These are phyloP conservation scores for Platypus cylindrus DNA, from an alignment of 2,888 invertebrate species.

Conservation along the genomic window DNA sequence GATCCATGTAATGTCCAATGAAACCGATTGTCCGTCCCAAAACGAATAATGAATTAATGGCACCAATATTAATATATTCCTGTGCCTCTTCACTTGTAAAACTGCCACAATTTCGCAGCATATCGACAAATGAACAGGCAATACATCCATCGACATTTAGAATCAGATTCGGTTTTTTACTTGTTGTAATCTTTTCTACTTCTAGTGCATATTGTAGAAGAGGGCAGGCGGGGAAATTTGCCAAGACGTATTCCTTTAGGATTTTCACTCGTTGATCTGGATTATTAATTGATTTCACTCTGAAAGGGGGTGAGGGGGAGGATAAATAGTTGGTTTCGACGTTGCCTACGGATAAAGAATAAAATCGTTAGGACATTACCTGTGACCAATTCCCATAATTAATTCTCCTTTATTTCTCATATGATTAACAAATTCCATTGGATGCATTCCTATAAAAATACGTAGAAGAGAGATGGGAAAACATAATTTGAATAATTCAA, in stretches of 20 bases:
- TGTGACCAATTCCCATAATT: slow-evolving; percentile 98
- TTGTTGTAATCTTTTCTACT: slow-evolving; percentile 97
- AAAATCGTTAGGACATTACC: slow-evolving; percentile 25
- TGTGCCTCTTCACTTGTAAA: slow-evolving; percentile 96
- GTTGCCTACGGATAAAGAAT: too few relatives aligned
- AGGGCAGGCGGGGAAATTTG: slow-evolving; percentile 88
- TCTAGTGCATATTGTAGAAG: slow-evolving; percentile 91
- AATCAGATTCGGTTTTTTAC: slow-evolving; percentile 99
- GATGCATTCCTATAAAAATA: slow-evolving; percentile 55
- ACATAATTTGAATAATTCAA: too few relatives aligned
- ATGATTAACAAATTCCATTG: slow-evolving; percentile 96
- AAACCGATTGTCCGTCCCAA: slow-evolving; percentile 97
- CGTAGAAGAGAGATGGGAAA: too few relatives aligned
- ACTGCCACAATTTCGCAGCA: slow-evolving; percentile 84
- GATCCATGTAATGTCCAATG: slow-evolving; percentile 97
- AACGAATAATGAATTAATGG: slow-evolving; percentile 96
- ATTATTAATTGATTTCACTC: slow-evolving; percentile 84
- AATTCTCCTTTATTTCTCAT: slow-evolving; percentile 95
- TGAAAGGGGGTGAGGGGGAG: slow-evolving; percentile 1
- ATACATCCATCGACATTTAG: slow-evolving; percentile 98
- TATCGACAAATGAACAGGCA: slow-evolving; percentile 93
- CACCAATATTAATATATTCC: slow-evolving; percentile 94
- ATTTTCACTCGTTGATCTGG: slow-evolving; percentile 97
- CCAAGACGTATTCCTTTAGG: slow-evolving; percentile 88
- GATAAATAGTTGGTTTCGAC: background rate